A percentile compares a stretch with the other conserved stretches of the same genome.
Evolutionary conservation across 2,888 invertebrate species (phyloP).

Genomic region (Brachypalpus laphriformis): DNA sequence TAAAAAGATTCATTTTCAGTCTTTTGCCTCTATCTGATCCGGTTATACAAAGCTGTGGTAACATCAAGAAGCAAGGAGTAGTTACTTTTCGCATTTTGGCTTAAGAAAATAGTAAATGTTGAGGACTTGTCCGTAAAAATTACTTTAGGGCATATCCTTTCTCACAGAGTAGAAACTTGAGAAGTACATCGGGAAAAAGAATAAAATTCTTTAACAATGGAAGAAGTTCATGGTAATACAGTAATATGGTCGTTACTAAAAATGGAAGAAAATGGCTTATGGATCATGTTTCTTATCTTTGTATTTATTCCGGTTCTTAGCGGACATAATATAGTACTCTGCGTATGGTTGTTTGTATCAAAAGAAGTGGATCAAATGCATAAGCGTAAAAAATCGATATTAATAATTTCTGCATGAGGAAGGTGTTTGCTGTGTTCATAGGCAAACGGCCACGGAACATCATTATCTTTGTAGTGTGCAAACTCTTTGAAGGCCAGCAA

Average conservation of each 20-base stretch:
- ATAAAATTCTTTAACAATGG: neutral
- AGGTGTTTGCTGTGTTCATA: slow-evolving; percentile 21
- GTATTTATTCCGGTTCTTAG: slow-evolving; percentile 10
- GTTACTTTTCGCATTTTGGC: neutral
- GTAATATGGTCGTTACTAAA: neutral
- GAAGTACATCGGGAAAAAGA: neutral
- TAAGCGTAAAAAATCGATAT: slow-evolving; percentile 24
- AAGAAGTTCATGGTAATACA: slow-evolving; percentile 26
- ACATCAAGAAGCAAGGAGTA: neutral
- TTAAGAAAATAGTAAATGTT: neutral
- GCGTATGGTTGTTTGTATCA: neutral
- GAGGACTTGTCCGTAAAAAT: neutral
- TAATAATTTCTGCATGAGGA: slow-evolving; percentile 23
- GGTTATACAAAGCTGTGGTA: neutral
- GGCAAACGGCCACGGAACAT: slow-evolving; percentile 1
- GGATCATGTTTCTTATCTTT: neutral
- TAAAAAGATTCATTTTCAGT: neutral
- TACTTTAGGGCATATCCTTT: slow-evolving; percentile 1
- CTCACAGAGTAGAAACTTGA: neutral
- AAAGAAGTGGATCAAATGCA: slow-evolving; percentile 19
- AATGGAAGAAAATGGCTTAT: neutral
- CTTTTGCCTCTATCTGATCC: neutral
- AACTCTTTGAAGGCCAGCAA: slow-evolving; percentile 7
- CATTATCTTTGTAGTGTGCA: neutral
- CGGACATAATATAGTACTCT: slow-evolving; percentile 21